Percentiles rank a stretch among this genome's conserved stretches.
phyloP scores from a whole-genome alignment of 1,140 invertebrate genomes.

The Aphelenchoides besseyi region DNA sequence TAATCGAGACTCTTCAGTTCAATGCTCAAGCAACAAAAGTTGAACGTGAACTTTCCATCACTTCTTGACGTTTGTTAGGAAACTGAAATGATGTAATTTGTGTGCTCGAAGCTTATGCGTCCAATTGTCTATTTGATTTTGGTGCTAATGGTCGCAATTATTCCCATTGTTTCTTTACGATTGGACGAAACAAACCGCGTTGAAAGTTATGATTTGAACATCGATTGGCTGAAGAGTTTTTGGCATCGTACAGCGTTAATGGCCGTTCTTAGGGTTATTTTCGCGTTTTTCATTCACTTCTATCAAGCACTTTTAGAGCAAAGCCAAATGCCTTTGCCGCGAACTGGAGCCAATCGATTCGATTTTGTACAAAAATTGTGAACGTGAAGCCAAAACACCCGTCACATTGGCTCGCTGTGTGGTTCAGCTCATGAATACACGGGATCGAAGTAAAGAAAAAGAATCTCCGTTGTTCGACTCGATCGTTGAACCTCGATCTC shows the following conservation, averaged over 20 bases:
- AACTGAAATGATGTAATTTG: too few relatives aligned
- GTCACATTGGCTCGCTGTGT: constrained; percentile 11
- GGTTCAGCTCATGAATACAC: constrained; percentile 4
- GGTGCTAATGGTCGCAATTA: too few relatives aligned
- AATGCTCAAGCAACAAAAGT: too few relatives aligned
- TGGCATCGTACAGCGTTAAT: constrained; percentile 8
- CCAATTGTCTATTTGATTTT: too few relatives aligned
- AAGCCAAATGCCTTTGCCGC: constrained; percentile 16
- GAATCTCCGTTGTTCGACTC: not conserved
- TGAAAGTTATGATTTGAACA: too few relatives aligned
- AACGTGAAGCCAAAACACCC: constrained; percentile 21
- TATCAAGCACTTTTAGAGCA: not conserved
- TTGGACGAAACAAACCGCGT: too few relatives aligned
- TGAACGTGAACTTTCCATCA: too few relatives aligned
- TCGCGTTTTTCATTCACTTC: too few relatives aligned
- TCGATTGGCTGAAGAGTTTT: constrained; percentile 11
- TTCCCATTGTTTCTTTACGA: too few relatives aligned
- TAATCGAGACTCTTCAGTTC: too few relatives aligned
- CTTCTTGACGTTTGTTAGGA: too few relatives aligned
- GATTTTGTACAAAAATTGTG: constrained; percentile 15
- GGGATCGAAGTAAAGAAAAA: constrained; percentile 14
- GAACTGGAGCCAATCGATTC: constrained; percentile 6
- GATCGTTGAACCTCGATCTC: not conserved
- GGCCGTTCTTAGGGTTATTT: constrained; percentile 8
- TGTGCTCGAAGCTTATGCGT: too few relatives aligned